A percentile compares a stretch with the other conserved stretches of the same genome.
Conservation (phyloP, 1,140 invertebrate species). For the Periplaneta americana region DNA sequence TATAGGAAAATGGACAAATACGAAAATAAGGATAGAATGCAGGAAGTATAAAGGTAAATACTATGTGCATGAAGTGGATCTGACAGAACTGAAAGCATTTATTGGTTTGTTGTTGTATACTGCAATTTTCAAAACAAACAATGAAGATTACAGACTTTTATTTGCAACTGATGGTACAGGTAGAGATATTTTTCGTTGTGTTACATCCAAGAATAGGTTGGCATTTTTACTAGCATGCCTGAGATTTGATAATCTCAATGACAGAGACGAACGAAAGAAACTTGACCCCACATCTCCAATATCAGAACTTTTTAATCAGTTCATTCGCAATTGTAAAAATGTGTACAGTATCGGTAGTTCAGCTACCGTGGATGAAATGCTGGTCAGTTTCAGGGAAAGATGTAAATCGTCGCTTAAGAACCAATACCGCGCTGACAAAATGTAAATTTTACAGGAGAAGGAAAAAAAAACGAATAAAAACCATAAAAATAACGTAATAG, state of each 20-base stretch:
- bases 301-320: conserved; percentile 42
- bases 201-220: conserved; percentile 42
- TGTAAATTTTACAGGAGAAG: too few species aligned
- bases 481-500: too few species aligned
- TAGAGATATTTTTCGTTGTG: conserved; percentile 34
- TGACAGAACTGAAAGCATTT: conserved; percentile 41
- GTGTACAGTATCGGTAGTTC: too few species aligned
- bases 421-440: too few species aligned
- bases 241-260: conserved; percentile 38
- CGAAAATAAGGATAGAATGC: conserved; percentile 7
- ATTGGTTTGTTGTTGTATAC: conserved; percentile 44
- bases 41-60: conserved; percentile 15
- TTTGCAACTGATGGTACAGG: conserved; percentile 40
- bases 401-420: too few species aligned
- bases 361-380: too few species aligned
- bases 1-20: conserved; percentile 26
- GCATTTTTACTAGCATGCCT: conserved; percentile 40
- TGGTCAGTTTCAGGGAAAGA: too few species aligned
- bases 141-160: conserved; percentile 40
- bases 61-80: conserved; percentile 30
- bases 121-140: conserved; percentile 39
- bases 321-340: conserved; percentile 42
- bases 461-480: too few species aligned
- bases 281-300: conserved; percentile 42
- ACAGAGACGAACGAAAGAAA: conserved; percentile 32